Evolutionary conservation across 2,113 vertebrate genomes (phyloP).

Genomic region (Gnathonemus echidnorhynchus): DNA sequence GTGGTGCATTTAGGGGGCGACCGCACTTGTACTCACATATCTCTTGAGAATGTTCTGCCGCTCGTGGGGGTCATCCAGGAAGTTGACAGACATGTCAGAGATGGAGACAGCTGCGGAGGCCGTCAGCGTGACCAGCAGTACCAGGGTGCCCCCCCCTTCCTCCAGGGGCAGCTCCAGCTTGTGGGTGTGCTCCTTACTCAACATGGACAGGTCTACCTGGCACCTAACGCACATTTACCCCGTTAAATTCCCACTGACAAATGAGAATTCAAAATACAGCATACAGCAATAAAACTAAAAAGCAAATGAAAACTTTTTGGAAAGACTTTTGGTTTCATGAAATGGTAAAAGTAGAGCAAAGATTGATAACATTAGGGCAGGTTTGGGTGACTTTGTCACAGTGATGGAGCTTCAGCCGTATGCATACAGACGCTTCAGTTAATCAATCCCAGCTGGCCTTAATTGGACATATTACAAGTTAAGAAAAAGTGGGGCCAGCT

Average conservation of each 20-base stretch:
- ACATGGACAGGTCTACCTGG: conserved; percentile 75
- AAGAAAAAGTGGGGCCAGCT: not conserved
- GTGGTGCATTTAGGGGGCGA: not conserved
- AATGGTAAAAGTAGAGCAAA: not conserved
- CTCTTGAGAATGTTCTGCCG: conserved; percentile 64
- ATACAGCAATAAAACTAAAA: not conserved
- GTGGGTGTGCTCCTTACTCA: conserved; percentile 82
- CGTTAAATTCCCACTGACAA: not conserved
- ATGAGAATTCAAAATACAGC: not conserved
- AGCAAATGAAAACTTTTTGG: not conserved
- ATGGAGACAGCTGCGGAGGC: conserved; percentile 76
- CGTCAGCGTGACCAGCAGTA: conserved; percentile 83
- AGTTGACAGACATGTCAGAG: conserved; percentile 72
- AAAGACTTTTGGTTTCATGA: not conserved
- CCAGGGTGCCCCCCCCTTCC: conserved; percentile 72
- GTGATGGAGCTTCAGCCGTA: not conserved
- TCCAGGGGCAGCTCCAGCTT: conserved; percentile 75
- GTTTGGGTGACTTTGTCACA: not conserved
- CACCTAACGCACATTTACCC: conserved; percentile 56
- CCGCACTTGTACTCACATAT: conserved; percentile 68
- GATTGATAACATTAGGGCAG: not conserved
- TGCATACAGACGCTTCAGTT: not conserved
- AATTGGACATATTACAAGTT: not conserved
- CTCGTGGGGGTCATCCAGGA: conserved; percentile 74
- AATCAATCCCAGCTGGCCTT: not conserved